phyloP scores from a whole-genome alignment of 1,140 invertebrate species.

The Eriosoma lanigerum region DNA sequence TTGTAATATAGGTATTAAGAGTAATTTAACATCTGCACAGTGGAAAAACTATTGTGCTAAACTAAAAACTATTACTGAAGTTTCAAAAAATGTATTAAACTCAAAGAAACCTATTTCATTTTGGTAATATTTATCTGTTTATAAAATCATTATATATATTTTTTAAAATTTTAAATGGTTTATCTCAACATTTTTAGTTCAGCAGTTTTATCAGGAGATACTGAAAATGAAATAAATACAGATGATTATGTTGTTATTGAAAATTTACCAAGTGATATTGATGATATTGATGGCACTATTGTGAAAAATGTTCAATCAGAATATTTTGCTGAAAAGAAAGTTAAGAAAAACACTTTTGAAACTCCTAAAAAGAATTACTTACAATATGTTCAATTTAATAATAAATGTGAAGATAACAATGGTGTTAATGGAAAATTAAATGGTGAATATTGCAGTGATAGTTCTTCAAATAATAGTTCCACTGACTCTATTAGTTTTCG shows the following conservation, averaged over 20 bases:
- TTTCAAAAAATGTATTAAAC: constrained; percentile 20
- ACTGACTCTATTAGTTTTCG: constrained; percentile 18
- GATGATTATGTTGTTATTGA: constrained; percentile 22
- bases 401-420: neutral
- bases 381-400: constrained; percentile 38
- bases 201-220: neutral
- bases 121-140: constrained; percentile 13
- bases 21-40: constrained; percentile 32
- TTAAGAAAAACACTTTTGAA: neutral
- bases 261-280: constrained; percentile 9
- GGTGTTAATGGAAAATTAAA: constrained; percentile 5
- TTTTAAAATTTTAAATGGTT: neutral
- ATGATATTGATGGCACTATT: neutral
- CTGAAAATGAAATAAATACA: constrained; percentile 9
- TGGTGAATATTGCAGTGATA: neutral
- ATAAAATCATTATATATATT: neutral
- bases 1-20: constrained; percentile 29
- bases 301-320: neutral
- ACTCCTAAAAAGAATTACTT: constrained; percentile 4
- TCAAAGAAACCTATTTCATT: constrained; percentile 26
- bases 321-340: constrained; percentile 4
- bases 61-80: constrained; percentile 14
- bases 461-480: constrained; percentile 30
- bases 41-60: constrained; percentile 28
- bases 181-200: neutral